Evolutionary conservation across 1,140 invertebrate species (phyloP), one percentile per base, ranked within the genome.

Genomic region (Vanessa tameamea): DNA sequence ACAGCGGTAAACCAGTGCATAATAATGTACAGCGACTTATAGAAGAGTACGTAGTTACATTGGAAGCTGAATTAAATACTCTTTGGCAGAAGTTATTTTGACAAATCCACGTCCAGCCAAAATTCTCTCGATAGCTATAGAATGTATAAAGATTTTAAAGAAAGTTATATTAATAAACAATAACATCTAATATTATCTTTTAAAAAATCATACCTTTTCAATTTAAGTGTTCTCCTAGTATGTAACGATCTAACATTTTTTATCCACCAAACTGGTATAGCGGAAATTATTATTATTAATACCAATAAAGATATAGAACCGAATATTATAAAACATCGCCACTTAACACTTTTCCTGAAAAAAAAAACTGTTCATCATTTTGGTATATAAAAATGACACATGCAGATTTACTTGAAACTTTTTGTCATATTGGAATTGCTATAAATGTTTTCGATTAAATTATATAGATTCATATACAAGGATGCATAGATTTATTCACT

Each of bases 1-100:
- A 94, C 3, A 94, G 51, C 67, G 94, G 93, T 13, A 93, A 93
- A 14, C 91, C 93, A 67, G 88, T 91, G 76, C 94, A 94, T 9
- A 93, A 66, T 76, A 94, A 90, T 70, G 88, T 93, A 86, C 94
- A 94, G 23, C 83, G 64, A 53, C 87, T 88, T 1, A 84, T 55
- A 0, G 88, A 88, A 15, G 51, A 47, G 66, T 78, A 85, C 13
- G 73, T 68, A 9, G 47, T 72, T 14, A 55, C n/a, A 23, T 70
- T 72, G 0, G 69, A 77, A 13, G 72, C 63, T 13, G 69, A 61
- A 67, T 37, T 64, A 73, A 76, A 43, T 72, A 78, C 75, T 80
- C 86, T 88, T 48, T 85, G 69, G 37, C 87, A 89, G n/a, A 86
- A 66, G 20, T 74, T 72, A 2, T 87, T 68, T 14, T 75, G 78